phyloP scores from a whole-genome alignment of 2,797 vertebrate species.

The Mastacembelus armatus region DNA sequence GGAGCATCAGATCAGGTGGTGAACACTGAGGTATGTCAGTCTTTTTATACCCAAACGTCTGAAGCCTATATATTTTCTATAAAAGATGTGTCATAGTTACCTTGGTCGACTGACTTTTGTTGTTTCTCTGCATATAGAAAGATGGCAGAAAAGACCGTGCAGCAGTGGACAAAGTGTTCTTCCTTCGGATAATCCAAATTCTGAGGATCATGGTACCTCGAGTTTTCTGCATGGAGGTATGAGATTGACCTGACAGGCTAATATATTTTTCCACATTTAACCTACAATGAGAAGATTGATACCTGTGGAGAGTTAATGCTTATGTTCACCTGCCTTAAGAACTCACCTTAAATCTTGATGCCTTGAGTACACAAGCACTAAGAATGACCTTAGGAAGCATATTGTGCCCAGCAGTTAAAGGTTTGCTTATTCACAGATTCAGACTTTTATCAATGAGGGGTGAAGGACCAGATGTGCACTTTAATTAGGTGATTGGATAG shows the following conservation, averaged over 20 bases:
- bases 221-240: conserved; percentile 92
- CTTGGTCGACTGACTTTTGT: conserved; percentile 1
- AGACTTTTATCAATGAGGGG: no score
- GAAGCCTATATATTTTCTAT: background rate
- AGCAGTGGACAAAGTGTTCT: conserved; percentile 91
- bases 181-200: conserved; percentile 86
- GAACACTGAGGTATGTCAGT: conserved; percentile 86
- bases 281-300: no score
- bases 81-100: background rate
- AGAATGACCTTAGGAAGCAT: no score
- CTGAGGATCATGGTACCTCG: conserved; percentile 90
- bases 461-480: no score
- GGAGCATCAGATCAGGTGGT: conserved; percentile 57
- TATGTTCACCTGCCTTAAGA: no score
- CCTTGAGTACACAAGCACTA: no score
- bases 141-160: conserved; percentile 92
- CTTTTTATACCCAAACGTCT: background rate
- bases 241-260: conserved; percentile 1
- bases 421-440: no score
- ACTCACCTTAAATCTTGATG: no score
- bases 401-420: no score
- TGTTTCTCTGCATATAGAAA: conserved; percentile 81
- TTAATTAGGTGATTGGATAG: no score
- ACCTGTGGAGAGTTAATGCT: no score
- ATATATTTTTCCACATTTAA: background rate